phyloP scores from a whole-genome alignment of 1,140 invertebrate genomes.

The Cyclina sinensis region DNA sequence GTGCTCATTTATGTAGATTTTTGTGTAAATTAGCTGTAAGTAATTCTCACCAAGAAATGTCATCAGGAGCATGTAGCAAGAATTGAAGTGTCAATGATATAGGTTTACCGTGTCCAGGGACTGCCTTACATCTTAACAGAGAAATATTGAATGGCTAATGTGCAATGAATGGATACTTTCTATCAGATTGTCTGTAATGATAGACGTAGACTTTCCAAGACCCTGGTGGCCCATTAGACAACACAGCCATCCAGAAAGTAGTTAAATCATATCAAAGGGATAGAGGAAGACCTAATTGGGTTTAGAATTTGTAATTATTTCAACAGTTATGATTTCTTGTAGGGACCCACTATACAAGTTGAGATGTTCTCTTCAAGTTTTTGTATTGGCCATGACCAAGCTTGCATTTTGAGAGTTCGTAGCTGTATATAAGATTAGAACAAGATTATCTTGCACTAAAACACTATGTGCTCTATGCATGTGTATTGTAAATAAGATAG shows the following conservation, averaged over 20 bases:
- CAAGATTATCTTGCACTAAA: too few relatives aligned
- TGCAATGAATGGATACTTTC: constrained; percentile 66
- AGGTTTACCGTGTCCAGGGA: constrained; percentile 44
- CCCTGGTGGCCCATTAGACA: constrained; percentile 44
- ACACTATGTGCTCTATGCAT: too few relatives aligned
- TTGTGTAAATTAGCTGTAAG: constrained; percentile 63
- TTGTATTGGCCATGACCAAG: too few relatives aligned
- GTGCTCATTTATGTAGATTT: constrained; percentile 65
- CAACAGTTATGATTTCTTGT: background rate
- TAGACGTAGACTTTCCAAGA: constrained; percentile 30
- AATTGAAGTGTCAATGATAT: constrained; percentile 52
- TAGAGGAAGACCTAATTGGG: background rate
- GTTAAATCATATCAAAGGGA: constrained; percentile 46
- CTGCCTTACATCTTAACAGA: constrained; percentile 29
- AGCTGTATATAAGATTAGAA: too few relatives aligned
- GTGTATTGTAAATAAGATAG: too few relatives aligned
- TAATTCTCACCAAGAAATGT: constrained; percentile 49
- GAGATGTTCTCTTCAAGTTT: too few relatives aligned
- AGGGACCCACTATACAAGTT: too few relatives aligned
- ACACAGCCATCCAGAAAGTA: constrained; percentile 1
- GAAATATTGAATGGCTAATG: constrained; percentile 65
- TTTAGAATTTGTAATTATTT: background rate
- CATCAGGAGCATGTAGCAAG: constrained; percentile 25
- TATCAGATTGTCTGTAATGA: constrained; percentile 42
- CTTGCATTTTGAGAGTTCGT: background rate